Evolutionary conservation across 2,113 vertebrate species (phyloP), one percentile per base, ranked within the genome.

Genomic region (Piliocolobus tephrosceles): DNA sequence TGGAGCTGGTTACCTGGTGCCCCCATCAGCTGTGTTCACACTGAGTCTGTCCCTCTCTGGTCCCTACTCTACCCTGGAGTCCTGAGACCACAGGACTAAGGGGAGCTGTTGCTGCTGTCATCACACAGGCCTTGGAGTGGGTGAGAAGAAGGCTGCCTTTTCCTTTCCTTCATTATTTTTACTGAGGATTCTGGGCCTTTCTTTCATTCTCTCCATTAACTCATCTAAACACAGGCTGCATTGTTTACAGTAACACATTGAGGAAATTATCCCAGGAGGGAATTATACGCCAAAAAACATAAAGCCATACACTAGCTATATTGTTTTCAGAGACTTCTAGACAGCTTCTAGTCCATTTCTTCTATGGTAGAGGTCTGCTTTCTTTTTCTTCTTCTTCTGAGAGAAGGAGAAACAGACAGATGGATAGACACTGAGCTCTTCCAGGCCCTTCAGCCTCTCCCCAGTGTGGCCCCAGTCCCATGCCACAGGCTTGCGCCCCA

Each of bases 391-490:
- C 57, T 64, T 64, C 61, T 64, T 64, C 61, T 64, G 58, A 17
- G 38, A 45, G 50, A 47, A 40, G n/a, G 70, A 11, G 57, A 43
- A 38, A 38, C 61, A 66, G 68, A 23, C 30, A 55, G 13, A 20
- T 6, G n/a, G 14, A 55, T 14, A 35, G 55, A 87, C 38, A 45
- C 25, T 17, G 43, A 8, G 2, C 5, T 35, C 7, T 18, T 14
- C 20, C 10, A 20, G 52, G 2, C 17, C 13, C 58, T 89, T 3
- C 61, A 64, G 61, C 27, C 61, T 64, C 27, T 55, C n/a, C 72
- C 27, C 17, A 22, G 22, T 8, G 3, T 30, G 55, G 7, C 25
- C 76, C n/a, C 32, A 1, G 10, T 5, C 16, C 23, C 1, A 0
- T 10, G 64, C n/a, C 72, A 52, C 55, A 55, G 38, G 43, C 47